These are phyloP conservation scores for Drosophila tropicalis DNA, from an alignment of 1,140 invertebrate genomes.

Conservation along the genomic window DNA sequence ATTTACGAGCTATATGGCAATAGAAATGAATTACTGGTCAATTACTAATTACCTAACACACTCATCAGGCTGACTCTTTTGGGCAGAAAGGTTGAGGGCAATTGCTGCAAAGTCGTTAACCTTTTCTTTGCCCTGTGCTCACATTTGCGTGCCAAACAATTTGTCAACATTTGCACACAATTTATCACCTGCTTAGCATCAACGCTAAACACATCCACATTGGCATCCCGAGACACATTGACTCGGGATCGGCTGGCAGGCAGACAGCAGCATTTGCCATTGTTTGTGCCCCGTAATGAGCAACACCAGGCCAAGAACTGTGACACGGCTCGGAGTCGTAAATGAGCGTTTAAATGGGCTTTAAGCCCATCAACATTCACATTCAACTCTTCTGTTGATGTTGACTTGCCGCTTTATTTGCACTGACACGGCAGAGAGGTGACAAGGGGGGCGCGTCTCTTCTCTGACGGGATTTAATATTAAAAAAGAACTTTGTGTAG, in stretches of 20 bases:
- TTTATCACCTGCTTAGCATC: slow-evolving; percentile 63
- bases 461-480: slow-evolving; percentile 23
- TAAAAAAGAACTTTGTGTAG: slow-evolving; percentile 17
- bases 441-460: neutral
- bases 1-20: neutral
- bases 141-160: slow-evolving; percentile 53
- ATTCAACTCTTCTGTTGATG: slow-evolving; percentile 14
- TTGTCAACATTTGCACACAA: slow-evolving; percentile 65
- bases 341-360: slow-evolving; percentile 61
- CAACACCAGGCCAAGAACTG: slow-evolving; percentile 48
- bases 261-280: slow-evolving; percentile 30
- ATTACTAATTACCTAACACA: neutral
- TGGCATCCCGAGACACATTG: slow-evolving; percentile 31
- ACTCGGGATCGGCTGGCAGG: neutral
- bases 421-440: neutral
- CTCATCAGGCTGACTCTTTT: neutral
- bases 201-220: slow-evolving; percentile 27
- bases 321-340: slow-evolving; percentile 48
- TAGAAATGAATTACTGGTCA: neutral
- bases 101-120: slow-evolving; percentile 42
- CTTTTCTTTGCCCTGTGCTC: slow-evolving; percentile 13
- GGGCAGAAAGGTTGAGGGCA: slow-evolving; percentile 18
- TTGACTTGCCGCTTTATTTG: slow-evolving; percentile 21
- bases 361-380: slow-evolving; percentile 41
- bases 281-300: slow-evolving; percentile 49